Conservation (phyloP, 30 jellyfish, hydroid and myxozoan species). For the Aurelia sp. region DNA sequence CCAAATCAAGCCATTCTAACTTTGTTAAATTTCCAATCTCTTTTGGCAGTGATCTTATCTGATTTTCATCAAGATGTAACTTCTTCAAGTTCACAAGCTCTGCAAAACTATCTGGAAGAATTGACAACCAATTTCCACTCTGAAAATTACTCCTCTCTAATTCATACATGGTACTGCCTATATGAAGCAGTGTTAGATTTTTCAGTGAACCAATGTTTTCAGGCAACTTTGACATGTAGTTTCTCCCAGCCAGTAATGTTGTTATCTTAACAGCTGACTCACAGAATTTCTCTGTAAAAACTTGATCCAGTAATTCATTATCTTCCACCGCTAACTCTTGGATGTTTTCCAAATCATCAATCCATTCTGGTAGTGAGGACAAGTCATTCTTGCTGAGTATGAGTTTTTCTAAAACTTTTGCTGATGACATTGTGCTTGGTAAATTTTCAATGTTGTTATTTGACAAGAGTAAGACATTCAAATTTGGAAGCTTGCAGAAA, state of each 20-base stretch:
- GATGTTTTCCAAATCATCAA: constrained; percentile 60
- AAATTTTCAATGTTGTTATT: constrained; percentile 47
- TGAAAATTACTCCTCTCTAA: constrained; percentile 92
- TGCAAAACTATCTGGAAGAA: constrained; percentile 78
- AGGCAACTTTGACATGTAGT: constrained; percentile 76
- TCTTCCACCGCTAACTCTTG: constrained; percentile 71
- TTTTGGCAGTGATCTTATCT: constrained; percentile 66
- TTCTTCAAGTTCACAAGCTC: constrained; percentile 50
- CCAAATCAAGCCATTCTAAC: constrained; percentile 87
- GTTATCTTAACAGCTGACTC: constrained; percentile 19
- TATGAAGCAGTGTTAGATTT: constrained; percentile 58
- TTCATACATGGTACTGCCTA: constrained; percentile 90
- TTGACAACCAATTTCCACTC: constrained; percentile 90
- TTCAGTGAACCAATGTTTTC: constrained; percentile 71
- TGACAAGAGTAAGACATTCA: constrained; percentile 63
- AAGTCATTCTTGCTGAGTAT: constrained; percentile 71
- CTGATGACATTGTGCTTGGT: constrained; percentile 66
- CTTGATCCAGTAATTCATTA: constrained; percentile 60
- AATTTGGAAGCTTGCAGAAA: constrained; percentile 43
- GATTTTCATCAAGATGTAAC: constrained; percentile 87
- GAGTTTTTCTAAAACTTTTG: constrained; percentile 62
- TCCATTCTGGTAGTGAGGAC: constrained; percentile 80
- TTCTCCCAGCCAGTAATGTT: constrained; percentile 75
- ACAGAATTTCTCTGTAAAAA: constrained; percentile 75
- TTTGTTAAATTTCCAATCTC: constrained; percentile 68